Percentiles rank a stretch among this genome's conserved stretches.
Conservation (phyloP, 2,113 vertebrate genomes). For the Hippocampus guttulatus region DNA sequence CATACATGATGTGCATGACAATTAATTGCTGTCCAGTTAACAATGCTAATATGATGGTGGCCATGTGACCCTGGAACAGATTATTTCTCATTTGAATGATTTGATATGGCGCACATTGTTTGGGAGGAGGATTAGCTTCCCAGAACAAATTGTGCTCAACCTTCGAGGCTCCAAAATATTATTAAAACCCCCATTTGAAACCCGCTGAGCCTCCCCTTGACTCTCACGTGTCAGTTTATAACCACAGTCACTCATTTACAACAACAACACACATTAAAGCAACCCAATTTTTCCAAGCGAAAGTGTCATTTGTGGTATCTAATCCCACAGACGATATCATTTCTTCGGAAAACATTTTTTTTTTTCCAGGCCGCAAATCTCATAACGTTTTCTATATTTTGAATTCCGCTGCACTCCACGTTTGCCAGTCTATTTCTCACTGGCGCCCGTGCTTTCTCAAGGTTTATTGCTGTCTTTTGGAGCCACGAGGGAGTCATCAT, state of each 20-base stretch:
- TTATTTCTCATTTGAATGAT: too few relatives aligned
- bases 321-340: neutral
- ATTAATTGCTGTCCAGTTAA: too few relatives aligned
- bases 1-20: too few relatives aligned
- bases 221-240: neutral
- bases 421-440: constrained; percentile 29
- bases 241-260: neutral
- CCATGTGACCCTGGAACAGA: neutral
- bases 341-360: neutral
- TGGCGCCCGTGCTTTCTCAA: constrained; percentile 21
- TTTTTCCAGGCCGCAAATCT: constrained; percentile 21
- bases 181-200: too few relatives aligned
- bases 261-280: neutral
- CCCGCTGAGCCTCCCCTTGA: too few relatives aligned
- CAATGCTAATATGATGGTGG: too few relatives aligned
- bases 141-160: too few relatives aligned
- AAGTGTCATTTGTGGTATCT: neutral
- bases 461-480: constrained; percentile 58
- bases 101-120: too few relatives aligned
- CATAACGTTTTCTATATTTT: constrained; percentile 32
- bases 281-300: neutral
- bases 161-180: too few relatives aligned
- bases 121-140: too few relatives aligned
- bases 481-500: constrained; percentile 59
- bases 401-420: constrained; percentile 26